phyloP scores from a whole-genome alignment of 1,140 invertebrate species.

The Listronotus oregonensis region DNA sequence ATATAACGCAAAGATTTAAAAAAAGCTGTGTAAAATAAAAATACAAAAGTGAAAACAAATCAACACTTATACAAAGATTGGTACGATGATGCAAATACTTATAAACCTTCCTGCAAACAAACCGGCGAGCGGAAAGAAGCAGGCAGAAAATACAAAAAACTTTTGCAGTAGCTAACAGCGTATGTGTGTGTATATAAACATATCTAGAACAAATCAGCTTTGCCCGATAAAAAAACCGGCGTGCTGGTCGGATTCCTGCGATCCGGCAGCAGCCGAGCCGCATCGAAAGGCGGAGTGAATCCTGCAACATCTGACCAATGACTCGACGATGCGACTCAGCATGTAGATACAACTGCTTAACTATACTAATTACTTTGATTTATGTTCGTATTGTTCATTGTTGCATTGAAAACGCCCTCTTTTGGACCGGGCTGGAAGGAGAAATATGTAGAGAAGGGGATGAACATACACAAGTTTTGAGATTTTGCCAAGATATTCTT shows the following conservation, averaged over 20 bases:
- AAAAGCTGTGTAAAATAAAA: too few species aligned
- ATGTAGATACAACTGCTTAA: slow-evolving; percentile 57
- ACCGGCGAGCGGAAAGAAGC: too few species aligned
- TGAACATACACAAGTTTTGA: neutral
- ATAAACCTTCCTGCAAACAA: too few species aligned
- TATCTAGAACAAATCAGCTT: slow-evolving; percentile 34
- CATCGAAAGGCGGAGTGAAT: slow-evolving; percentile 52
- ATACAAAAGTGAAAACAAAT: too few species aligned
- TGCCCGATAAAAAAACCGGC: slow-evolving; percentile 29
- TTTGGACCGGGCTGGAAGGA: slow-evolving; percentile 18
- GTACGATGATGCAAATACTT: too few species aligned
- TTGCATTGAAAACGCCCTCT: slow-evolving; percentile 52
- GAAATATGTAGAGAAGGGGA: slow-evolving; percentile 9
- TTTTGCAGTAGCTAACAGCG: slow-evolving; percentile 3
- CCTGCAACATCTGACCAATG: slow-evolving; percentile 52
- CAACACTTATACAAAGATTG: too few species aligned
- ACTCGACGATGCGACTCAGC: slow-evolving; percentile 51
- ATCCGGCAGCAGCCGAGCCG: slow-evolving; percentile 42
- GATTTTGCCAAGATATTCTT: too few species aligned
- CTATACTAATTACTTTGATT: slow-evolving; percentile 72
- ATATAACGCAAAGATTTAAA: too few species aligned
- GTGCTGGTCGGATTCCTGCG: slow-evolving; percentile 45
- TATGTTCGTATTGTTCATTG: slow-evolving; percentile 65
- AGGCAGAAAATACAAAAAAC: neutral
- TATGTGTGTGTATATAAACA: slow-evolving; percentile 10